Base-by-base conservation (phyloP, 2,113 vertebrate genomes). In the Sturnira hondurensis region DNA sequence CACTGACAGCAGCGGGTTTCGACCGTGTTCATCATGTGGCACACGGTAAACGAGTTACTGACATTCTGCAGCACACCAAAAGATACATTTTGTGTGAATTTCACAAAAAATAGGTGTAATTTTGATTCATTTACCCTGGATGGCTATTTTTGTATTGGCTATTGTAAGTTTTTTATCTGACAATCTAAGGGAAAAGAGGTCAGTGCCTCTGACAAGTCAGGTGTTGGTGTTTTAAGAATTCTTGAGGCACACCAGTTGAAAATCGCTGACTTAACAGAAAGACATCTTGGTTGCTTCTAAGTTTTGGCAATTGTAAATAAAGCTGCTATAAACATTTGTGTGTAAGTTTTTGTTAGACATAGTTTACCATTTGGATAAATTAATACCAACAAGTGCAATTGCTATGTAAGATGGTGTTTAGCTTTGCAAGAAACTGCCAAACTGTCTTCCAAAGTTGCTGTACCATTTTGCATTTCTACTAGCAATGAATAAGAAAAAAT, bases 371-470 rank as follows among this genome's bases (percentile, higher is more conserved):
- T 94, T 65, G 45, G 36, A 15, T 47, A 88, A 89, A 26, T 47
- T 86, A 91, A 91, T 56, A 80, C 7, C 63, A 94, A 31, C 17
- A 7, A 81, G 14, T 76, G 3, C 20, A 70, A 7, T 82, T 76
- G 41, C 31, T 86, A 5, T 38, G 26, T 90, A 96, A 86, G 38
- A 92, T 16, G 86, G 38, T 84, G 7, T 61, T 94, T 63, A 50
- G 38, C 67, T 86, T 96, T 92, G 58, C 28, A 77, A 65, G 92
- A 96, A 91, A 71, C 61, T 33, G 14, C 68, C 43, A 73, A 63
- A 71, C 43, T 47, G 12, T 71, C 77, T 93, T 77, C 12, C n/a
- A 77, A 28, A 76, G 28, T 89, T 28, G 58, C 68, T 95, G 2
- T 74, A 31, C 38, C 50, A 73, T 80, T 95, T 96, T 81, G 45